These are phyloP conservation scores for Heliocidaris erythrogramma DNA, from an alignment of 35 echinoderm and acorn worm species.

Conservation along the genomic window DNA sequence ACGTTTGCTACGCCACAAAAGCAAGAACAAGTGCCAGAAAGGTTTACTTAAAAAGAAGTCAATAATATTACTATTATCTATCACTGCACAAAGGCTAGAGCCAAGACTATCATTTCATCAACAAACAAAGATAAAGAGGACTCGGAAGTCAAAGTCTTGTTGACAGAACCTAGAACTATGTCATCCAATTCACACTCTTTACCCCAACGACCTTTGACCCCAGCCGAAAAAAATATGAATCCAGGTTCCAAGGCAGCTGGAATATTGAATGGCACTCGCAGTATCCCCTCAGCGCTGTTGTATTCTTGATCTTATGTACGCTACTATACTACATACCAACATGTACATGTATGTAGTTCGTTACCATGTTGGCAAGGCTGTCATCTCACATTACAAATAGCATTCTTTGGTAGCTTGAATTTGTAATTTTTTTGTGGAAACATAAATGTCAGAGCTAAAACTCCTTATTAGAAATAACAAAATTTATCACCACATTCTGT, in stretches of 20 bases:
- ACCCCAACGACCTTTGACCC: neutral
- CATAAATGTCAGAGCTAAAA: neutral
- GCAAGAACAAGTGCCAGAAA: too few relatives aligned
- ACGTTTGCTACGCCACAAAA: too few relatives aligned
- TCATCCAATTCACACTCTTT: neutral
- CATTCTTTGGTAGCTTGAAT: neutral
- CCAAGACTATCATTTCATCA: neutral
- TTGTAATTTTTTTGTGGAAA: neutral
- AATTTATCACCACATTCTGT: neutral
- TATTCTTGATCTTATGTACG: neutral
- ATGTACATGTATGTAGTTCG: neutral
- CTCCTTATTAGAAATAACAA: neutral
- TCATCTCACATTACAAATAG: neutral
- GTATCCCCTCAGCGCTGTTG: neutral
- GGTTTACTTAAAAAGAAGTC: too few relatives aligned
- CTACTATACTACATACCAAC: neutral
- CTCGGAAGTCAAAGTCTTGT: conserved; percentile 16
- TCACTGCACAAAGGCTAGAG: neutral
- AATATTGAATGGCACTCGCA: neutral
- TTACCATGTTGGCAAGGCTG: neutral
- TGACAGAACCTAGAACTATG: neutral
- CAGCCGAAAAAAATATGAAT: neutral
- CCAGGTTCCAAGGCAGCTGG: neutral
- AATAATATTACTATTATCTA: too few relatives aligned
- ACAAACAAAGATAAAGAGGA: neutral